Evolutionary conservation across 2,888 invertebrate species (phyloP), one percentile per base, ranked within the genome.

Genomic region (Agrotis clavis): DNA sequence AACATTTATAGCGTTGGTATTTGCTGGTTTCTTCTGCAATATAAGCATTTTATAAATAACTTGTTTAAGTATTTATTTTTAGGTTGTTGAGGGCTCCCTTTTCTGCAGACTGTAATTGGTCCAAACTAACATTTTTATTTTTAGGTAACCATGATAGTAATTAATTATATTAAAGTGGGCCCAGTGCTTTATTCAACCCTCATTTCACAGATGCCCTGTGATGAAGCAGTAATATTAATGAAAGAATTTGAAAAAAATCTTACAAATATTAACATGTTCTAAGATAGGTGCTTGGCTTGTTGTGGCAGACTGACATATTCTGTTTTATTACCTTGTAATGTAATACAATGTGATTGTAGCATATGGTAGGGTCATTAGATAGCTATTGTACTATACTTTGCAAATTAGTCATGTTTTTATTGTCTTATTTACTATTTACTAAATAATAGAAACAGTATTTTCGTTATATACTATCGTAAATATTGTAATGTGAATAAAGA

Each of bases 1-100:
- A 89, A 98, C 97, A 92, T 98, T 98, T 19, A 97, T 88, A 83
- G 96, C 94, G 89, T 92, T 95, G 16, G 92, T 79, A 77, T 95
- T 96, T 11, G 83, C 51, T 66, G 89, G 82, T 80, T 96, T 95
- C 87, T 96, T 97, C 95, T 96, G 90, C 14, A 93, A 94, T 11
- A 60, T 35, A 1, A 35, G 11, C 1, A 71, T 45, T 51, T 48
- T 14, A 21, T 61, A 18, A 51, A n/a, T 30, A 21, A 45, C 5
- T 45, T 54, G 19, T 16, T 41, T 45, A 30, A 11, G 41, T 41
- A 11, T 41, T 41, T 41, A 35, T 35, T 41, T 41, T 41, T 11
- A 41, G 41, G 9, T 35, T 35, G 35, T 7, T 35, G 35, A 35
- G 35, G 7, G 35, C 35, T 35, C 35, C 35, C 35, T 35, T 35